These are phyloP conservation scores for Rhadina sibilatrix DNA, from an alignment of 2,113 vertebrate genomes.

Conservation along the genomic window DNA sequence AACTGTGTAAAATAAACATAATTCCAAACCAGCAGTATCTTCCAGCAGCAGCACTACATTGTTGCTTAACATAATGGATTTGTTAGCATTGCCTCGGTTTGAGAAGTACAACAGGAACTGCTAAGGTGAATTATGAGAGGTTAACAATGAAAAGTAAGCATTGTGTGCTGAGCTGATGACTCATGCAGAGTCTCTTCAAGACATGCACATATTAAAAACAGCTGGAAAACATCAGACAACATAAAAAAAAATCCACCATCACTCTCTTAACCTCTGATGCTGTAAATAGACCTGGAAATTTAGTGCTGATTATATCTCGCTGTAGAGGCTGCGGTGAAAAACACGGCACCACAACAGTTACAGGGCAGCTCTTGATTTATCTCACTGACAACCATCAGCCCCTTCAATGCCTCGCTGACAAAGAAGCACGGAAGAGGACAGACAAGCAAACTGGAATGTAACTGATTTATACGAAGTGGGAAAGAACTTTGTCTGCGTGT, in stretches of 20 bases:
- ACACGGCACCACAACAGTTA: not conserved
- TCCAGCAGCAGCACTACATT: not conserved
- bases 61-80: not conserved
- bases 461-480: not conserved
- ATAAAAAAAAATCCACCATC: not conserved
- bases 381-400: not conserved
- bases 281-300: not conserved
- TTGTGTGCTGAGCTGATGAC: not conserved
- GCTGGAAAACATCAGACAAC: conserved; percentile 18
- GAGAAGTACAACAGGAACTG: not conserved
- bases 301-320: not conserved
- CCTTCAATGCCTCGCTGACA: not conserved
- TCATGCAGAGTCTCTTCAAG: conserved; percentile 12
- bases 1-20: not conserved
- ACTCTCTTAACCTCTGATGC: not conserved
- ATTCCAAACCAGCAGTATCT: not conserved
- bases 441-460: not conserved
- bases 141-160: conserved; percentile 18
- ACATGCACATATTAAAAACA: conserved; percentile 31
- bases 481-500: accelerated
- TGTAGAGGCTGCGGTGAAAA: not conserved
- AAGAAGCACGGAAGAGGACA: not conserved
- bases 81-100: not conserved
- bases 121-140: conserved; percentile 31
- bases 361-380: not conserved